phyloP scores from a whole-genome alignment of 2,113 vertebrate species.

The Gymnarchus niloticus region DNA sequence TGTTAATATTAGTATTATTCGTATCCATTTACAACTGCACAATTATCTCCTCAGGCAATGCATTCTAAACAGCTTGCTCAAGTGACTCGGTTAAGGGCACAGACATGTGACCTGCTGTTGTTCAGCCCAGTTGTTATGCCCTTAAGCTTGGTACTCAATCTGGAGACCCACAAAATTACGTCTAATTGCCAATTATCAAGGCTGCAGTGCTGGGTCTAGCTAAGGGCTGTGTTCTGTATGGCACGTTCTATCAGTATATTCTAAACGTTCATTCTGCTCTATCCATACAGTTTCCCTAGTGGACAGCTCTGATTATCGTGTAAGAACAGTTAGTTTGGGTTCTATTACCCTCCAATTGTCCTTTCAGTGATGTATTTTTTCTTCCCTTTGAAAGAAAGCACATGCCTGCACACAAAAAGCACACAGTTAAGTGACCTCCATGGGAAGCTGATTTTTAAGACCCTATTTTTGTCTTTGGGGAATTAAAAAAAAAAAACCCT shows the following conservation, averaged over 20 bases:
- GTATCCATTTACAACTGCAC: not conserved
- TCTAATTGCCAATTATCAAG: not conserved
- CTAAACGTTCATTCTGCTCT: not conserved
- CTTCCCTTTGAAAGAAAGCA: not conserved
- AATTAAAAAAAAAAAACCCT: not conserved
- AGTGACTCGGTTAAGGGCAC: not conserved
- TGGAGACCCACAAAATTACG: not conserved
- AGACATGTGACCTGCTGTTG: not conserved
- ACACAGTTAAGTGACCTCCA: not conserved
- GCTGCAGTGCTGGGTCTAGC: not conserved
- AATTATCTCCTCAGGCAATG: not conserved
- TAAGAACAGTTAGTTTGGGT: not conserved
- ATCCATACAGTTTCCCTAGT: not conserved
- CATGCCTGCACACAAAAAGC: not conserved
- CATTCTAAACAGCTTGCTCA: not conserved
- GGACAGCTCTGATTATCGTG: not conserved
- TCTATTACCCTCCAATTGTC: not conserved
- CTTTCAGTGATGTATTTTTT: not conserved
- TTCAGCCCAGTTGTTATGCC: not conserved
- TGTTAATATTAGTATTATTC: not conserved
- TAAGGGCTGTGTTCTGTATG: not conserved
- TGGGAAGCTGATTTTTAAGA: not conserved
- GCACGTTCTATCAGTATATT: not conserved
- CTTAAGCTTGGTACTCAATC: not conserved
- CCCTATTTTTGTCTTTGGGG: not conserved